A percentile compares a stretch with the other conserved stretches of the same genome.
Conservation (phyloP, 1,140 invertebrate genomes). For the Pseudoatta argentina region DNA sequence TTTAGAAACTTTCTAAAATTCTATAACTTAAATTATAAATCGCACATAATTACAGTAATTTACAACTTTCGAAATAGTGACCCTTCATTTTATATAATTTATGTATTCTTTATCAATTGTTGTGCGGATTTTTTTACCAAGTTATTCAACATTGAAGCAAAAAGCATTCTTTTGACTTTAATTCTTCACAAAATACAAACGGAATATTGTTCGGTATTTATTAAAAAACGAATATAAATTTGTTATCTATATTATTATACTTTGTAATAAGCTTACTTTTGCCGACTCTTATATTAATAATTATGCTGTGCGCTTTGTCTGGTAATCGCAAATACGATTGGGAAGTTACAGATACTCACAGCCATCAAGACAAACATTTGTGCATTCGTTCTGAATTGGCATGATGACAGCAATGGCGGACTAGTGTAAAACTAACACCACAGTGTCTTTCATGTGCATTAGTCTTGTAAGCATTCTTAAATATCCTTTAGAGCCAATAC, state of each 20-base stretch:
- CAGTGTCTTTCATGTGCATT: conserved; percentile 7
- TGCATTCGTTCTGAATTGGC: conserved; percentile 1
- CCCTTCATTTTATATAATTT: too few species aligned
- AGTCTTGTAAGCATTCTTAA: conserved; percentile 3
- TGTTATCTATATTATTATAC: background rate
- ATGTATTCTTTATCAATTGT: too few species aligned
- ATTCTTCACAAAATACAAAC: too few species aligned
- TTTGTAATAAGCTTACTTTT: background rate
- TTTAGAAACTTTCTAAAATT: too few species aligned
- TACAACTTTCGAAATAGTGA: too few species aligned
- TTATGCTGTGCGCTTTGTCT: background rate
- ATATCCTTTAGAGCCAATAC: background rate
- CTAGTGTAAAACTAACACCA: conserved; percentile 35
- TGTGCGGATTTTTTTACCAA: too few species aligned
- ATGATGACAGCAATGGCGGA: conserved; percentile 2
- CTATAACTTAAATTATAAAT: too few species aligned
- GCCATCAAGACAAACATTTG: background rate
- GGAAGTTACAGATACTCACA: background rate
- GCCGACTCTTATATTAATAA: background rate
- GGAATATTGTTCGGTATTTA: too few species aligned
- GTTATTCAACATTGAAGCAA: too few species aligned
- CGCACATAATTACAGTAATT: too few species aligned
- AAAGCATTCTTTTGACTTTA: too few species aligned
- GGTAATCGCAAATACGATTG: background rate
- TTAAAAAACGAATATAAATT: too few species aligned